Percentiles rank a stretch among this genome's conserved stretches.
phyloP scores from a whole-genome alignment of 2,797 vertebrate species.

The Esox lucius region DNA sequence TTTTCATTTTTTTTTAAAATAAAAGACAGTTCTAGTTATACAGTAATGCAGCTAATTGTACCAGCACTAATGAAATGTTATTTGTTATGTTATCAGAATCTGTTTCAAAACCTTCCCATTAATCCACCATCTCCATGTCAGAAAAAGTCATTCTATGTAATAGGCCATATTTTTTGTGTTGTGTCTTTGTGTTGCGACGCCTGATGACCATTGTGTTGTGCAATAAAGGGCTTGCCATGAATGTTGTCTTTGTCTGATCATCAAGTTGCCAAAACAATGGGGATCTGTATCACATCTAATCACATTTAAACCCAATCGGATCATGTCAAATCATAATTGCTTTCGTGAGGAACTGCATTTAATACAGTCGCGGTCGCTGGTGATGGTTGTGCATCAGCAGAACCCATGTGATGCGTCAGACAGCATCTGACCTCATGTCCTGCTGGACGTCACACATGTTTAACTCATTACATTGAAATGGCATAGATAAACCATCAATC shows the following conservation, averaged over 20 bases:
- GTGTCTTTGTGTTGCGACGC: too few species aligned
- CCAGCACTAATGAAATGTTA: not conserved
- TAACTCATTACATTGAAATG: constrained; percentile 15
- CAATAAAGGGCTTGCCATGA: not conserved
- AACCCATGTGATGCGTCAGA: constrained; percentile 13
- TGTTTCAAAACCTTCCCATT: not conserved
- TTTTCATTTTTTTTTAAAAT: too few species aligned
- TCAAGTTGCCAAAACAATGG: not conserved
- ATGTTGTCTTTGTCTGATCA: not conserved
- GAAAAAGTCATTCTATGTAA: not conserved
- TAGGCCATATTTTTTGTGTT: not conserved
- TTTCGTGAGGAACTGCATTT: constrained; percentile 14
- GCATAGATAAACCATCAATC: not conserved
- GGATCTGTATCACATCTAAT: constrained; percentile 21
- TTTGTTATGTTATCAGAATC: too few species aligned
- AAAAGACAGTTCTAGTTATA: too few species aligned
- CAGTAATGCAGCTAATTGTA: too few species aligned
- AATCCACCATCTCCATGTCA: not conserved
- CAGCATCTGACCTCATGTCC: constrained; percentile 24
- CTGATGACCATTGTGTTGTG: not conserved
- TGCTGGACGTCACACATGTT: constrained; percentile 14
- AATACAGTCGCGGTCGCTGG: constrained; percentile 3
- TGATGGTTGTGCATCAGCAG: not conserved
- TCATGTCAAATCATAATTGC: constrained; percentile 21
- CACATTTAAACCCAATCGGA: constrained; percentile 19